phyloP scores from a whole-genome alignment of 2,113 vertebrate genomes.

The Phocoena phocoena region DNA sequence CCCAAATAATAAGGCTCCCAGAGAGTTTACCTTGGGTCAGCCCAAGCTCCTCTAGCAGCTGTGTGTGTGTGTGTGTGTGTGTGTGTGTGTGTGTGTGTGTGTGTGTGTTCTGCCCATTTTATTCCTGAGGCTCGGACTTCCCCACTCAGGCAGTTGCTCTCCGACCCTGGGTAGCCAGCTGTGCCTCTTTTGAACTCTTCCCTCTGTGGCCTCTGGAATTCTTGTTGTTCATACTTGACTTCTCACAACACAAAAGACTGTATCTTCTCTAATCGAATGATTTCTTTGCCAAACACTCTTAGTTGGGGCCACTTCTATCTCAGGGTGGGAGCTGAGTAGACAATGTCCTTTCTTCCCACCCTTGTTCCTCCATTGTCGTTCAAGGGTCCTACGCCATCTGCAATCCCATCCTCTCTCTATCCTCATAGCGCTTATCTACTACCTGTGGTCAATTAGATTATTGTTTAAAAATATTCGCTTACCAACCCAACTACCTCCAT shows the following conservation, averaged over 20 bases:
- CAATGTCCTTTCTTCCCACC: background rate
- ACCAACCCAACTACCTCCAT: background rate
- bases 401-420: background rate
- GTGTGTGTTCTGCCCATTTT: background rate
- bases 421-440: background rate
- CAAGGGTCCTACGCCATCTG: background rate
- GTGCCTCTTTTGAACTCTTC: background rate
- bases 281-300: conserved; percentile 21
- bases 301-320: background rate
- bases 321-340: background rate
- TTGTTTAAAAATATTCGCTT: background rate
- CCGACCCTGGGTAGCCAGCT: background rate
- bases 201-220: background rate
- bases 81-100: background rate
- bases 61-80: background rate
- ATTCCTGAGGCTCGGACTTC: background rate
- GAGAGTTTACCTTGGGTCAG: conserved; percentile 46
- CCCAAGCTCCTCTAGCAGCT: background rate
- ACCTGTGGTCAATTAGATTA: background rate
- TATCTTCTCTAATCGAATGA: background rate
- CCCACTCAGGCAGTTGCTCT: background rate
- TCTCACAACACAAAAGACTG: background rate
- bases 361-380: background rate
- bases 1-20: conserved; percentile 20
- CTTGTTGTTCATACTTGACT: background rate